Evolutionary conservation across 2,888 invertebrate genomes (phyloP).

Genomic region (Lithophane leautieri): DNA sequence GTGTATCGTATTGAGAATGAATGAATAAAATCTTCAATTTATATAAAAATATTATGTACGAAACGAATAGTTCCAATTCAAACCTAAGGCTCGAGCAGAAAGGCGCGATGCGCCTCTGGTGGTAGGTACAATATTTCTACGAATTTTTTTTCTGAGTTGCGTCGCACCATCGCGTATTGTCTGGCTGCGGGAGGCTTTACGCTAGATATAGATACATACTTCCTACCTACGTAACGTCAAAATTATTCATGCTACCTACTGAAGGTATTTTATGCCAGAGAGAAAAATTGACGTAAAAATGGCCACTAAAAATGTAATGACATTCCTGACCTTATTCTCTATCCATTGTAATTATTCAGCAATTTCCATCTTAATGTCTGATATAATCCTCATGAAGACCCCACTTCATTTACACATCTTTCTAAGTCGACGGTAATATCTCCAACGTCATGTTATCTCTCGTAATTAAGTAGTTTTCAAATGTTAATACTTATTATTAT

Average conservation of each 20-base stretch:
- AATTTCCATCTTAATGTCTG: slow-evolving; percentile 49
- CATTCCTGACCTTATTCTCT: slow-evolving; percentile 26
- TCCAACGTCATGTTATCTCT: no score
- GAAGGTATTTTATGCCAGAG: not conserved
- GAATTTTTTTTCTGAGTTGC: no score
- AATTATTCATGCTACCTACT: not conserved
- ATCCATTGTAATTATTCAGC: slow-evolving; percentile 48
- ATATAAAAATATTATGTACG: no score
- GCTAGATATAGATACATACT: no score
- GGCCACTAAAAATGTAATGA: slow-evolving; percentile 24
- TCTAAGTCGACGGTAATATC: not conserved
- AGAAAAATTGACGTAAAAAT: slow-evolving; percentile 25
- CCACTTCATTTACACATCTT: slow-evolving; percentile 32
- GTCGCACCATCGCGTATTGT: no score
- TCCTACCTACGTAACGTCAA: not conserved
- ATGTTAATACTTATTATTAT: no score
- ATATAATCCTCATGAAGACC: slow-evolving; percentile 36
- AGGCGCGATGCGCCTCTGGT: no score
- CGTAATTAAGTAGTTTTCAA: no score
- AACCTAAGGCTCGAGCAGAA: no score
- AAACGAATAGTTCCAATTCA: no score
- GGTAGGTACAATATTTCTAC: no score
- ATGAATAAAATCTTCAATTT: not conserved
- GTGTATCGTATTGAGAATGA: not conserved
- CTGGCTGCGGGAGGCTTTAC: no score